phyloP scores from a whole-genome alignment of 2,797 vertebrate species.

The Trematomus bernacchii region DNA sequence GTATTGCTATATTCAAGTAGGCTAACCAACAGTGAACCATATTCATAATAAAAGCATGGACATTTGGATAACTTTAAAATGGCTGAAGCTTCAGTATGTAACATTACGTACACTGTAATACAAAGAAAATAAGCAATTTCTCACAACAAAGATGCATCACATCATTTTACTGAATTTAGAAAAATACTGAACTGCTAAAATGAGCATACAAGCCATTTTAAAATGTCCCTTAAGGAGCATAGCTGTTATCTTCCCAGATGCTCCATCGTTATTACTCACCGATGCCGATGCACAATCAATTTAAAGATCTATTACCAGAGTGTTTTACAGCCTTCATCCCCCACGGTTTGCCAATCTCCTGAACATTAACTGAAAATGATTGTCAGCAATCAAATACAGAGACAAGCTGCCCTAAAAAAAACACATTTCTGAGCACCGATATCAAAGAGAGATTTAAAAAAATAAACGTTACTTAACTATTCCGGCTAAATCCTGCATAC shows the following conservation, averaged over 20 bases:
- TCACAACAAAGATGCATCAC: neutral
- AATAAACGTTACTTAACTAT: neutral
- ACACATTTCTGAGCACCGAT: neutral
- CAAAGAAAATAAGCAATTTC: neutral
- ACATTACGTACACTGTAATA: too few relatives aligned
- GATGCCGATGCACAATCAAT: slow-evolving; percentile 11
- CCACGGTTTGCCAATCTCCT: neutral
- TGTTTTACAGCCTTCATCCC: neutral
- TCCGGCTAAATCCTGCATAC: neutral
- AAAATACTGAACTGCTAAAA: neutral
- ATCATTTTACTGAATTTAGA: neutral
- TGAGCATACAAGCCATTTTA: slow-evolving; percentile 11
- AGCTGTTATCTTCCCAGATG: neutral
- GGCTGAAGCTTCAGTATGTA: too few relatives aligned
- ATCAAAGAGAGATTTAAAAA: neutral
- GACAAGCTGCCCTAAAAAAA: neutral
- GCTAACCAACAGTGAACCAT: slow-evolving; percentile 16
- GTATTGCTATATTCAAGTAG: slow-evolving; percentile 1
- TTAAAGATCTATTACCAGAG: neutral
- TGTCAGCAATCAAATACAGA: slow-evolving; percentile 4
- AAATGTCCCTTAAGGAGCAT: slow-evolving; percentile 2
- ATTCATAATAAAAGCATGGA: slow-evolving; percentile 3
- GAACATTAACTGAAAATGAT: slow-evolving; percentile 16
- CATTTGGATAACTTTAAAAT: neutral
- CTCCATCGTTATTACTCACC: slow-evolving; percentile 6